Percentiles rank a stretch among this genome's conserved stretches.
phyloP scores from a whole-genome alignment of 2,888 invertebrate genomes.

The Stenodema calcarata region DNA sequence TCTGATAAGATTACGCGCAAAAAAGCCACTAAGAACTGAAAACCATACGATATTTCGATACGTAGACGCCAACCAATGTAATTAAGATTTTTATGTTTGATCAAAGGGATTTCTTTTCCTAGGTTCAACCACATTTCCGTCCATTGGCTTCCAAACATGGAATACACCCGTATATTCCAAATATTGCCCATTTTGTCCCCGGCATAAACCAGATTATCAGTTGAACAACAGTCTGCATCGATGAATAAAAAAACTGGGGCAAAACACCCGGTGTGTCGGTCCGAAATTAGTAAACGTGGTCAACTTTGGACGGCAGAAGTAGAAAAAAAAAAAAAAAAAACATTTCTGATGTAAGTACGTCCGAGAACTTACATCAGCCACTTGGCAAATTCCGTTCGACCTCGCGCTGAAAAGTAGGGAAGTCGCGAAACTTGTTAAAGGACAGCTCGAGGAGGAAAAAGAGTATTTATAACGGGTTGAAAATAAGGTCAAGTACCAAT shows the following conservation, averaged over 20 bases:
- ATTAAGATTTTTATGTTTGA: no score
- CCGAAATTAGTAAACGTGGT: background rate
- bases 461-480: background rate
- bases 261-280: background rate
- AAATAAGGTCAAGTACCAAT: background rate
- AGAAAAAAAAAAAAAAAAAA: background rate
- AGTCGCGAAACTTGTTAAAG: constrained; percentile 6
- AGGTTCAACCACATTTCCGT: no score
- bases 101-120: no score
- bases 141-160: no score
- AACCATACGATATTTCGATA: no score
- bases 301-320: background rate
- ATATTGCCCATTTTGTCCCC: no score
- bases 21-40: no score
- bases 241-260: background rate
- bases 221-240: no score
- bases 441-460: background rate
- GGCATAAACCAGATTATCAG: no score
- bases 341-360: constrained; percentile 1
- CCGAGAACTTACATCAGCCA: constrained; percentile 28
- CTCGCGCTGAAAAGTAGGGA: background rate
- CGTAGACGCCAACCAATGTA: no score
- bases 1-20: no score
- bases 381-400: constrained; percentile 1
- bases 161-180: no score